Percentiles rank a stretch among this genome's conserved stretches.
Conservation (phyloP, 2,113 vertebrate species). For the Pelecanus crispus region DNA sequence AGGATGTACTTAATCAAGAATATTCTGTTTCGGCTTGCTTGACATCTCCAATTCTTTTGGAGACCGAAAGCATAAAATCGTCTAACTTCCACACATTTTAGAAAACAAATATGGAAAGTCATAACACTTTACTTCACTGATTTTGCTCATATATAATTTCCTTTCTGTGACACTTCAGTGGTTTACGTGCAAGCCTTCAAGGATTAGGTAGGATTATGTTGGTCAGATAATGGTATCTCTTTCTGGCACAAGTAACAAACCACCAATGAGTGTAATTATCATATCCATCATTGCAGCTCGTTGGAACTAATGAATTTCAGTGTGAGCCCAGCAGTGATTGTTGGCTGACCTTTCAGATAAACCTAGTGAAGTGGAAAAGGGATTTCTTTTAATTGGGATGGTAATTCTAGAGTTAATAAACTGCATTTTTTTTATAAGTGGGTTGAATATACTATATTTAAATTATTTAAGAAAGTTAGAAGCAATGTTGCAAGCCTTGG, state of each 20-base stretch:
- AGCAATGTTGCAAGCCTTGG: background rate
- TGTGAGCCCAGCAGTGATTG: background rate
- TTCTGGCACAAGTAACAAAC: slow-evolving; percentile 9
- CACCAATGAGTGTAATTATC: slow-evolving; percentile 18
- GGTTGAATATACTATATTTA: background rate
- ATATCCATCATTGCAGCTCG: slow-evolving; percentile 7
- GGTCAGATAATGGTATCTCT: background rate
- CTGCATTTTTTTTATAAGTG: background rate
- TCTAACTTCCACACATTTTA: background rate
- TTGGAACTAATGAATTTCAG: slow-evolving; percentile 53
- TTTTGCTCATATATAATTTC: background rate
- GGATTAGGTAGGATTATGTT: slow-evolving; percentile 28
- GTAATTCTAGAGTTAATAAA: slow-evolving; percentile 5
- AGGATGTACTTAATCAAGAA: background rate
- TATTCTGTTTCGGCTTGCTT: background rate
- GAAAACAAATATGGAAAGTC: background rate
- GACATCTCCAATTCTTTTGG: background rate
- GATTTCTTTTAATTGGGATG: background rate
- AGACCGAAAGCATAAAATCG: background rate
- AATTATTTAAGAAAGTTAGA: background rate
- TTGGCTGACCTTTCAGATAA: slow-evolving; percentile 38
- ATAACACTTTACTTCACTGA: background rate
- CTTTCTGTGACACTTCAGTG: background rate
- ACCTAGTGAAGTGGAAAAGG: slow-evolving; percentile 1
- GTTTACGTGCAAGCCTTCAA: background rate